These are phyloP conservation scores for Taenioides sp. DNA, from an alignment of 2,797 vertebrate species.

Conservation along the genomic window DNA sequence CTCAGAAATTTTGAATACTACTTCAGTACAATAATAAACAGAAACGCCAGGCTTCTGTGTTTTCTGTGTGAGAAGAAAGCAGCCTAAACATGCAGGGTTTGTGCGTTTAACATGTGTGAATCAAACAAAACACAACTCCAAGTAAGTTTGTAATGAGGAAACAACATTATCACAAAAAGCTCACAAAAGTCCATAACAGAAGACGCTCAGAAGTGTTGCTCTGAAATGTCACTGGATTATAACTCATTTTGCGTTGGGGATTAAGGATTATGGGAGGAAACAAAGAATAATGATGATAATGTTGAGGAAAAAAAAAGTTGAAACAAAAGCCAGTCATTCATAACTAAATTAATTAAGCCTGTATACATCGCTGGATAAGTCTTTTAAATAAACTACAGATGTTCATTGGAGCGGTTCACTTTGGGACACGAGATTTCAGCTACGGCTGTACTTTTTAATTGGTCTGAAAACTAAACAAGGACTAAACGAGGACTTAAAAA, in stretches of 20 bases:
- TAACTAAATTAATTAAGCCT: slow-evolving; percentile 3
- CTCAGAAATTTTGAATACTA: no score
- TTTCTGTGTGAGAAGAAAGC: no score
- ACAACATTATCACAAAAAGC: no score
- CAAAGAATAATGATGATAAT: slow-evolving; percentile 1
- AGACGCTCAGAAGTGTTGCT: no score
- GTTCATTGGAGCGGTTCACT: not conserved
- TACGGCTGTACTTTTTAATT: not conserved
- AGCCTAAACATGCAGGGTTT: no score
- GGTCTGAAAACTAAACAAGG: not conserved
- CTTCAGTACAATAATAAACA: no score
- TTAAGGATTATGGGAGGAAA: slow-evolving; percentile 3
- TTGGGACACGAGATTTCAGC: not conserved
- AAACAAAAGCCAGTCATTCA: not conserved
- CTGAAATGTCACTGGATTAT: not conserved
- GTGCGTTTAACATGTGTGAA: no score
- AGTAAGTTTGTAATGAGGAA: no score
- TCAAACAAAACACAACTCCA: no score
- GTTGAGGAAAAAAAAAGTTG: not conserved
- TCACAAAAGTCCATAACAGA: no score
- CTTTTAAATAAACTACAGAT: not conserved
- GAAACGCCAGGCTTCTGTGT: no score
- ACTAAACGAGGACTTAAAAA: not conserved
- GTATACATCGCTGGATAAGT: not conserved
- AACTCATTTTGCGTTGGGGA: not conserved